These are phyloP conservation scores for Liasis olivaceus DNA, from an alignment of 2,797 vertebrate species.

Conservation along the genomic window DNA sequence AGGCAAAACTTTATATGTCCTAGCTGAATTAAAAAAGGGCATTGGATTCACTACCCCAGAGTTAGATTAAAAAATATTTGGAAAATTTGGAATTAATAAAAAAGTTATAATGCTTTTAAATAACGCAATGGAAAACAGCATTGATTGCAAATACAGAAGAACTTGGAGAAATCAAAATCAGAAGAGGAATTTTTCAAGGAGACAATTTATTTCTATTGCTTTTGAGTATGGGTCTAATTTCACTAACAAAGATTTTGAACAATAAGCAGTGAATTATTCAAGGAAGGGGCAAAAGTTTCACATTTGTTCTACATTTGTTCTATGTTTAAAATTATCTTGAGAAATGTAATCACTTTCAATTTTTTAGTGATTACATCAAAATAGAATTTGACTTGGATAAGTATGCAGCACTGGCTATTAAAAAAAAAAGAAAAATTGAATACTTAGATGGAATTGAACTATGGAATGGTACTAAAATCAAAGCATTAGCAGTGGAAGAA, in stretches of 20 bases:
- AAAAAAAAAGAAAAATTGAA: background rate
- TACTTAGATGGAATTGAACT: background rate
- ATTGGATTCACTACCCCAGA: background rate
- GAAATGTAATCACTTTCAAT: background rate
- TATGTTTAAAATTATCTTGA: background rate
- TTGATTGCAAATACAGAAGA: background rate
- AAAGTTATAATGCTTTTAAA: background rate
- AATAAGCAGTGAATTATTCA: background rate
- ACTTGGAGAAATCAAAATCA: background rate
- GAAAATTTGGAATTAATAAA: background rate
- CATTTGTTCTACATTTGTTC: background rate
- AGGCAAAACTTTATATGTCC: background rate
- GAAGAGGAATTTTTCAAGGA: background rate
- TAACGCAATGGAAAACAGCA: background rate
- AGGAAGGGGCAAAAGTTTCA: background rate
- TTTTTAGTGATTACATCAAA: background rate
- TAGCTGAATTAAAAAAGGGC: background rate
- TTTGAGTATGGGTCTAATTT: background rate
- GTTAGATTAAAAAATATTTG: background rate
- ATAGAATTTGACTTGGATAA: background rate
- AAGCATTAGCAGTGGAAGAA: no score
- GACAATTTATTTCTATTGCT: background rate
- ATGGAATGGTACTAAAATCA: background rate
- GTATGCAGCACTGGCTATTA: background rate
- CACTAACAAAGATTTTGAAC: background rate